Evolutionary conservation across 2,888 invertebrate species (phyloP), one percentile per base, ranked within the genome.

Genomic region (Sycophila texana): DNA sequence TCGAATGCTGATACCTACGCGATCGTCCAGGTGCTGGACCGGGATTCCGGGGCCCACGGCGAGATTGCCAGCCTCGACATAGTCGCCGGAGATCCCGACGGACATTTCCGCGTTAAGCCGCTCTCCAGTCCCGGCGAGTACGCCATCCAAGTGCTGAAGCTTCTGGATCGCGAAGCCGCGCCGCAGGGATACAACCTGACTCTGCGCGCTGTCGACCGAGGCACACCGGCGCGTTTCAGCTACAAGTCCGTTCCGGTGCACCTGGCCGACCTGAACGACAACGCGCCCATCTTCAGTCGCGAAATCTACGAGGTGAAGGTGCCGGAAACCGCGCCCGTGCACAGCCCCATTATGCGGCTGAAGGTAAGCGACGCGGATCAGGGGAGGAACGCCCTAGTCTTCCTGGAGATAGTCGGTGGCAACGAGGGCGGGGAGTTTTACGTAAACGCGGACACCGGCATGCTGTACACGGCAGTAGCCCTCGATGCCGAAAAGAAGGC

Each of bases 351-450:
- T 60, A 95, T 98, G 83, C 93, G 96, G 83, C 93, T 98, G 74
- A 96, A 96, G 90, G 97, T 98, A 0, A 94, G 94, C 20, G 98
- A 98, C 90, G 94, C 94, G 0, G 97, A 97, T 88, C 94, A 94
- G 83, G 96, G 96, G 0, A 94, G 93, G 88, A 97, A 97, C 89
- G 96, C 97, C 7, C 93, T 95, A 86, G 96, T 98, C 0, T 94
- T 94, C 86, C 94, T 98, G 81, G 95, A 96, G 91, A 97, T 99
- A 74, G 96, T 96, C 2, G 97, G 96, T 2, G 98, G 98, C 4
- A 98, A 98, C 90, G 96, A 97, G 88, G 96, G 96, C 7, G 95
- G 95, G 0, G 96, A 97, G 88, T 98, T 98, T 89, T 92, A 93
- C 83, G 94, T 98, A 13, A 96, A 98, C 89, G 94, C 96, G 0